phyloP scores from a whole-genome alignment of 1,140 invertebrate species.

The Dinothrombium tinctorium region DNA sequence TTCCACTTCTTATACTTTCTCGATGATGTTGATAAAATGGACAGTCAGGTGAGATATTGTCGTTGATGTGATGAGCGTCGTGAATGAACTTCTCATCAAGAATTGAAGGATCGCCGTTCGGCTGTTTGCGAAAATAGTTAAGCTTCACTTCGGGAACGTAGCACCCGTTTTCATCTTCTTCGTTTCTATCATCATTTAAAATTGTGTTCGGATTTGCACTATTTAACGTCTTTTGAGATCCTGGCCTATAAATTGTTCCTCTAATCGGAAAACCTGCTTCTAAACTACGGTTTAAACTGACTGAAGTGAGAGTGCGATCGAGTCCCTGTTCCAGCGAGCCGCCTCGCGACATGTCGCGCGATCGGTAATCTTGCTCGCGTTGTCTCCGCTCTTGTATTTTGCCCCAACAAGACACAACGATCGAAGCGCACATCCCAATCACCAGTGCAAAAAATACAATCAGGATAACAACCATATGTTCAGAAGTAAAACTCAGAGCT shows the following conservation, averaged over 20 bases:
- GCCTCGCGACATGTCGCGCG: slow-evolving; percentile 15
- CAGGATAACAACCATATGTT: slow-evolving; percentile 63
- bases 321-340: slow-evolving; percentile 14
- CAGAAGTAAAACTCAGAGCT: slow-evolving; percentile 17
- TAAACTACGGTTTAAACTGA: neutral
- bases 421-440: slow-evolving; percentile 43
- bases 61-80: slow-evolving; percentile 1
- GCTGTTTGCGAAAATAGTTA: slow-evolving; percentile 13
- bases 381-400: slow-evolving; percentile 17
- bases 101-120: slow-evolving; percentile 11
- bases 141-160: slow-evolving; percentile 17
- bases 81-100: slow-evolving; percentile 8
- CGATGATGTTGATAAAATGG: slow-evolving; percentile 4
- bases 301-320: slow-evolving; percentile 10
- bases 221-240: neutral
- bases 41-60: slow-evolving; percentile 2
- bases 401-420: slow-evolving; percentile 18
- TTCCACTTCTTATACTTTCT: slow-evolving; percentile 1
- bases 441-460: slow-evolving; percentile 66
- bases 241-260: neutral
- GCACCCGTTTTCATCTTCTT: slow-evolving; percentile 16
- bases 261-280: neutral
- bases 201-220: slow-evolving; percentile 1
- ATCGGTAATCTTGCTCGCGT: slow-evolving; percentile 17
- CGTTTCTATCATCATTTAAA: slow-evolving; percentile 1